phyloP scores from a whole-genome alignment of 2,797 vertebrate genomes.

The Austrolebias charrua region DNA sequence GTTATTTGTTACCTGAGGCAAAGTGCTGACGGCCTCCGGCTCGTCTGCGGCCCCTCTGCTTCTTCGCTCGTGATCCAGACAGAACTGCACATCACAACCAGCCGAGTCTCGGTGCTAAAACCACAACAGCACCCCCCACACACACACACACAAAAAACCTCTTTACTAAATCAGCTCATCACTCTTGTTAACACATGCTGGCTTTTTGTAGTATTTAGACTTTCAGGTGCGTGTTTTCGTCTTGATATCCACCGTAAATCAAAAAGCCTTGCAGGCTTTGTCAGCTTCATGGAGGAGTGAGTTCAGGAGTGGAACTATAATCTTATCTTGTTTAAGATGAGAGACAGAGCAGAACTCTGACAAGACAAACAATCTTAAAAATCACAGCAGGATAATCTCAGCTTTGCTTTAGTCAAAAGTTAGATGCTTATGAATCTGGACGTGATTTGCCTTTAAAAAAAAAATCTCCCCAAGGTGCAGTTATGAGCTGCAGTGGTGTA shows the following conservation, averaged over 20 bases:
- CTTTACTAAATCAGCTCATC: not conserved
- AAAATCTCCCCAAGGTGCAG: not conserved
- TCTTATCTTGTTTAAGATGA: too few species aligned
- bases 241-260: not conserved
- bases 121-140: conserved; percentile 38
- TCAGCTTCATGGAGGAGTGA: too few species aligned
- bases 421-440: conserved; percentile 51
- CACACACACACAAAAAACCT: too few species aligned
- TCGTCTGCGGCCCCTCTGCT: conserved; percentile 81
- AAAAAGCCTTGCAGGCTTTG: too few species aligned
- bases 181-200: not conserved
- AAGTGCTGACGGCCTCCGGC: conserved; percentile 78
- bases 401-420: conserved; percentile 5
- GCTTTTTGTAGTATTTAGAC: not conserved
- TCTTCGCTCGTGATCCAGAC: conserved; percentile 85
- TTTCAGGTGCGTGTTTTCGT: not conserved
- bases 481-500: conserved; percentile 3
- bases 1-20: conserved; percentile 82
- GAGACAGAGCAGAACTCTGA: too few species aligned
- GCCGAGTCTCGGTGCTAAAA: conserved; percentile 85
- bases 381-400: not conserved
- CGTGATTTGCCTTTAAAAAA: conserved; percentile 10
- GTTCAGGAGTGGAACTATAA: too few species aligned
- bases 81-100: conserved; percentile 84
- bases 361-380: not conserved